Evolutionary conservation across 2,113 vertebrate species (phyloP).

Genomic region (Actenoides lindsayi): DNA sequence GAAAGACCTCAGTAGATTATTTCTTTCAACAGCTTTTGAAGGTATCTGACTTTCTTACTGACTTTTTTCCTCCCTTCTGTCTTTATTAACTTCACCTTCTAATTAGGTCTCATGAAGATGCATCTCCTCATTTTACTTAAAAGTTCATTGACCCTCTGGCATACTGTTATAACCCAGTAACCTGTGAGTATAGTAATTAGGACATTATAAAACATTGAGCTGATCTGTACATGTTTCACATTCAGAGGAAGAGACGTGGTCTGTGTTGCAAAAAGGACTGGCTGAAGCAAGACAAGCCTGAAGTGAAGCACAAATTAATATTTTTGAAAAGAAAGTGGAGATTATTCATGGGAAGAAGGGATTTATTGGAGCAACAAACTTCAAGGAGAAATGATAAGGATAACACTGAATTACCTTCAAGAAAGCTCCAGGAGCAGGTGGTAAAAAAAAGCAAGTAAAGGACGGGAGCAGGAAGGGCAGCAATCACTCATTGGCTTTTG

Average conservation of each 20-base stretch:
- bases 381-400: neutral
- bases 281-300: neutral
- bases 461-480: neutral
- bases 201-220: constrained; percentile 25
- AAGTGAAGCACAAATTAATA: neutral
- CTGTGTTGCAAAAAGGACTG: neutral
- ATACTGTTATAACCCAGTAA: neutral
- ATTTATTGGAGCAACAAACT: neutral
- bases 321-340: neutral
- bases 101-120: constrained; percentile 40
- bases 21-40: neutral
- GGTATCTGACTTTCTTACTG: neutral
- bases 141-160: constrained; percentile 41
- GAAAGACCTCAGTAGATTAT: neutral
- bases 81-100: constrained; percentile 60
- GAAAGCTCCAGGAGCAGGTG: neutral
- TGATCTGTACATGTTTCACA: neutral
- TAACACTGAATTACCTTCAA: neutral
- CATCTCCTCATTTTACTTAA: constrained; percentile 42
- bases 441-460: neutral
- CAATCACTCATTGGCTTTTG: neutral
- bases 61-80: neutral
- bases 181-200: constrained; percentile 33
- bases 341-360: neutral
- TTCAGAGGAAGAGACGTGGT: neutral